Evolutionary conservation across 2,888 invertebrate species (phyloP), one percentile per base, ranked within the genome.

Genomic region (Gryllus longicercus): DNA sequence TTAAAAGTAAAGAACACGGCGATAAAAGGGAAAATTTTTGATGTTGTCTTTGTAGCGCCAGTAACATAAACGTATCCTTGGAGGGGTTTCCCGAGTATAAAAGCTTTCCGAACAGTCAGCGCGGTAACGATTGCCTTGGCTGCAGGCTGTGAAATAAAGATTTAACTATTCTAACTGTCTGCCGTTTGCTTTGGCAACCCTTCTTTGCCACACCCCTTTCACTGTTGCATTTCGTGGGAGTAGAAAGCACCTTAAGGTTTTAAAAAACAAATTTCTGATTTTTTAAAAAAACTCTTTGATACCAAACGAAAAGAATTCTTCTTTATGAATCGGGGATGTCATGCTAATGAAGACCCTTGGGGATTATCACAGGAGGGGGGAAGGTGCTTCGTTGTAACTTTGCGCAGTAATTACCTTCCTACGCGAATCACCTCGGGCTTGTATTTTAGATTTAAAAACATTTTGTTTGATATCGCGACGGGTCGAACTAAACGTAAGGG

Each of bases 191-290:
- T 63, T 63, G 16, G 16, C 14, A 14, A 18, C 16, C 63, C n/a
- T 18, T n/a, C 63, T 63, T 63, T n/a, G 16, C 14, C 63, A 63
- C 14, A n/a, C 63, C 14, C 14, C 16, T 63, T 18, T n/a, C 63
- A 63, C 10, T n/a, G n/a, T 18, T 63, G 16, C 63, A 14, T 63
- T 63, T 38, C 38, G 38, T 38, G 38, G 38, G 38, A 10, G 38
- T 38, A 38, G 38, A 63, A 63, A 63, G 63, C 63, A 63, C 63
- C 63, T 63, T 63, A 63, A 63, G 63, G 63, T 63, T 63, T 18
- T n/a, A 63, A 63, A 63, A 14, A 63, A 63, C 63, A 63, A 63
- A 63, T 63, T 63, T 63, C 63, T 63, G 63, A 63, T 63, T 63
- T 63, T 63, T 38, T 38, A 0, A 38, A 25, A 63, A 63, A 63